Evolutionary conservation across 2,888 invertebrate genomes (phyloP).

Genomic region (Oscheius sp.): DNA sequence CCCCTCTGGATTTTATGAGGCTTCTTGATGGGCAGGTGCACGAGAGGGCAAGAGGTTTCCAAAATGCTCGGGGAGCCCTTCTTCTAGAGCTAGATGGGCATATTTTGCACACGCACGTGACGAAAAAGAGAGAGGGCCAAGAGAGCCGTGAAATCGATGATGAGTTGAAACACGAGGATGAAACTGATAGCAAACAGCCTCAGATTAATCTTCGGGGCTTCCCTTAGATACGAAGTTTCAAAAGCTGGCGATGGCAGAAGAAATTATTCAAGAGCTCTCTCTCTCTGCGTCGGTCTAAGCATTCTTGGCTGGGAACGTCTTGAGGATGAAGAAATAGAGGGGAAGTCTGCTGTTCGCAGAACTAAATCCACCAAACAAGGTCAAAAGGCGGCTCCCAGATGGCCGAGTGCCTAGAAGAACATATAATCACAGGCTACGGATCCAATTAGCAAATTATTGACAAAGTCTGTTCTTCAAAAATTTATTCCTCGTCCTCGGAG

Average conservation of each 20-base stretch:
- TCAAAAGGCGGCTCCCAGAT: constrained; percentile 38
- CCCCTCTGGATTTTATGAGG: not conserved
- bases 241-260: not conserved
- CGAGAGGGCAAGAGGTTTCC: not conserved
- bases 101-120: constrained; percentile 35
- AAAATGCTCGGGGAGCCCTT: not conserved
- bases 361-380: constrained; percentile 30
- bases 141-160: constrained; percentile 24
- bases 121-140: constrained; percentile 4
- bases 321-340: not conserved
- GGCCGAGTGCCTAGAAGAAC: constrained; percentile 36
- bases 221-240: too few relatives aligned
- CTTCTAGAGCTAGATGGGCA: constrained; percentile 7
- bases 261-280: constrained; percentile 10
- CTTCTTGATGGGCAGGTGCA: constrained; percentile 16
- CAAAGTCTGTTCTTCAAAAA: not conserved
- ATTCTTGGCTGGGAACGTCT: not conserved
- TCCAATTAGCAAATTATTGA: constrained; percentile 32
- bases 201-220: too few relatives aligned
- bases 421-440: constrained; percentile 24
- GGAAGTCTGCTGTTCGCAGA: not conserved
- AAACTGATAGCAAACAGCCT: constrained; percentile 10
- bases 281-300: not conserved
- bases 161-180: constrained; percentile 5
- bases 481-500: not conserved